Conservation (phyloP, 2,888 invertebrate genomes). For the Congeria kusceri region DNA sequence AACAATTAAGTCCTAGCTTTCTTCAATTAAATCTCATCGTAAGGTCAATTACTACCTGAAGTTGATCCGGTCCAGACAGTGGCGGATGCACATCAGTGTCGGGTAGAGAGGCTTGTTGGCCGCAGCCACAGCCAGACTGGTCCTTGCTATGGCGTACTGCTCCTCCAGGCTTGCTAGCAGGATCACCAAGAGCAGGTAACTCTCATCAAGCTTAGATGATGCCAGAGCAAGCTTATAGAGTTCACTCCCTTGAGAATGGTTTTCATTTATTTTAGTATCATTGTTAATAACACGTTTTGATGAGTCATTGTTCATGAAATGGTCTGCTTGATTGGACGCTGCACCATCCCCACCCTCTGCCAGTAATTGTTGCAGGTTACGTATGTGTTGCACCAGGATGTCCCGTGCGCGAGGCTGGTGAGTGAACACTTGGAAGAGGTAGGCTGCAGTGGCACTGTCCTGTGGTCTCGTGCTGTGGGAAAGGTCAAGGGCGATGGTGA, state of each 20-base stretch:
- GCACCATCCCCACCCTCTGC: background rate
- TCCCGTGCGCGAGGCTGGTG: constrained; percentile 59
- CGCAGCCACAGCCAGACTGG: constrained; percentile 89
- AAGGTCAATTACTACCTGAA: constrained; percentile 82
- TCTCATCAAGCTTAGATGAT: constrained; percentile 25
- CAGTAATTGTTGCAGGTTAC: too few species aligned
- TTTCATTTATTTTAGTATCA: background rate
- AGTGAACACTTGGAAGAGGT: constrained; percentile 86
- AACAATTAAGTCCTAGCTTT: too few species aligned
- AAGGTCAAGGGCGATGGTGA: constrained; percentile 84
- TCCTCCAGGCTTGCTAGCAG: constrained; percentile 76
- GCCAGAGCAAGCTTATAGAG: background rate
- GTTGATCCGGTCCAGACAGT: constrained; percentile 87
- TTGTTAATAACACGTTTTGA: background rate
- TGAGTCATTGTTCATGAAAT: background rate
- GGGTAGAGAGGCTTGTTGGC: constrained; percentile 91
- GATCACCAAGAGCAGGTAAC: constrained; percentile 66
- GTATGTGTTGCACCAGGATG: constrained; percentile 44
- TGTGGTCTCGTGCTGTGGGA: constrained; percentile 91
- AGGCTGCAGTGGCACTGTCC: constrained; percentile 91
- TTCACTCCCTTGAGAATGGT: background rate
- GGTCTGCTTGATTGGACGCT: too few species aligned
- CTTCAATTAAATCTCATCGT: too few species aligned
- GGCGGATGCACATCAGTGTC: constrained; percentile 89
- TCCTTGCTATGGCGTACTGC: constrained; percentile 86